These are phyloP conservation scores for Macrobrachium rosenbergii DNA, from an alignment of 1,140 invertebrate genomes.

Conservation along the genomic window DNA sequence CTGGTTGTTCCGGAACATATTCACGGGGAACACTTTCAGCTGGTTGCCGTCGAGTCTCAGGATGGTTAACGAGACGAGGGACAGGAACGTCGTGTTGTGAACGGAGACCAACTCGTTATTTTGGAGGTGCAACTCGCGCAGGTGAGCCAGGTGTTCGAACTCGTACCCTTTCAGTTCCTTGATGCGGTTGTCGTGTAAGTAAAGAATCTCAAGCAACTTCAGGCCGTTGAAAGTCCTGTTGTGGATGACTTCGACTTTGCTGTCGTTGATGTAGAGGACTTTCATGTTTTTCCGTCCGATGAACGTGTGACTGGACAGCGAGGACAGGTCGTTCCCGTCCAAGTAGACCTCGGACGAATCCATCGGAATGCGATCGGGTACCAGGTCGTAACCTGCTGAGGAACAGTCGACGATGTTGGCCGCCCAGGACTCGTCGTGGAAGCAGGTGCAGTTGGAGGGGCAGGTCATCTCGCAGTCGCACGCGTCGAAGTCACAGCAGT, in stretches of 20 bases:
- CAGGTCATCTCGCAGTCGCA: slow-evolving; percentile 96
- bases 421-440: slow-evolving; percentile 92
- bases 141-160: slow-evolving; percentile 80
- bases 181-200: slow-evolving; percentile 85
- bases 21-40: slow-evolving; percentile 81
- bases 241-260: slow-evolving; percentile 86
- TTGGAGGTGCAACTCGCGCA: slow-evolving; percentile 78
- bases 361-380: slow-evolving; percentile 91
- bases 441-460: slow-evolving; percentile 90
- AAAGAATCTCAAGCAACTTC: slow-evolving; percentile 83
- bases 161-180: slow-evolving; percentile 84
- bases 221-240: slow-evolving; percentile 93
- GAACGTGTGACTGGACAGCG: slow-evolving; percentile 84
- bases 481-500: slow-evolving; percentile 94
- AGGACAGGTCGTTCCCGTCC: slow-evolving; percentile 87
- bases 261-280: slow-evolving; percentile 86
- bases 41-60: slow-evolving; percentile 84
- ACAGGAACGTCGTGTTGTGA: slow-evolving; percentile 83
- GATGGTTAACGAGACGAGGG: slow-evolving; percentile 79
- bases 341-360: slow-evolving; percentile 90
- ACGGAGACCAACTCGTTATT: slow-evolving; percentile 80
- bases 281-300: slow-evolving; percentile 89
- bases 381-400: slow-evolving; percentile 78
- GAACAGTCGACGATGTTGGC: slow-evolving; percentile 94
- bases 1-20: slow-evolving; percentile 78